phyloP scores from a whole-genome alignment of 2,888 invertebrate species.

The Gryllus longicercus region DNA sequence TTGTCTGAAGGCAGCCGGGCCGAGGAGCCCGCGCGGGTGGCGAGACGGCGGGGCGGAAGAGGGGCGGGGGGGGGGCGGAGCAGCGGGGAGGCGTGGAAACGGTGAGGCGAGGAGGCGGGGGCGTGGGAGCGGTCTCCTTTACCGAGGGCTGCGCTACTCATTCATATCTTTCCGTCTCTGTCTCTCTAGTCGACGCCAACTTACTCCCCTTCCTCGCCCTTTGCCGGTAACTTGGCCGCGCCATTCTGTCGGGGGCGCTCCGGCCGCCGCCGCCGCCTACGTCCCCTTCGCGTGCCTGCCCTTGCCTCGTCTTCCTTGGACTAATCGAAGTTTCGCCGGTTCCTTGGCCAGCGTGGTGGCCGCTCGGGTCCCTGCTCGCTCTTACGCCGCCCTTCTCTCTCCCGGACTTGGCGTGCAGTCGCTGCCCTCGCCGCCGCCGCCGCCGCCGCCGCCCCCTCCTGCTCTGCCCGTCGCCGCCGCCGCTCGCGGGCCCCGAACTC shows the following conservation, averaged over 20 bases:
- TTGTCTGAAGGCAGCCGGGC: not conserved
- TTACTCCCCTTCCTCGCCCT: not conserved
- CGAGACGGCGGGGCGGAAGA: too few species aligned
- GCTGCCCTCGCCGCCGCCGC: not conserved
- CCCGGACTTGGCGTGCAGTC: too few species aligned
- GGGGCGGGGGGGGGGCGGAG: too few species aligned
- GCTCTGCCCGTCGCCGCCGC: not conserved
- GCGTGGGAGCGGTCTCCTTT: conserved; percentile 3
- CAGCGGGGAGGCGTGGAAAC: too few species aligned
- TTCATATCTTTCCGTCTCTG: conserved; percentile 4
- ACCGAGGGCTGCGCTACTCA: conserved; percentile 8
- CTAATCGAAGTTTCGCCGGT: not conserved
- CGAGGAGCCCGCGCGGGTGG: too few species aligned
- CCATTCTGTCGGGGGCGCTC: conserved; percentile 11
- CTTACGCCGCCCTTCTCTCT: not conserved
- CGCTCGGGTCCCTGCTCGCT: not conserved
- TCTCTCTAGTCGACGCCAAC: conserved; percentile 1
- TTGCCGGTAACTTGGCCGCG: not conserved
- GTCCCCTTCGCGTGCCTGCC: conserved; percentile 9
- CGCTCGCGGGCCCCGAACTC: not conserved
- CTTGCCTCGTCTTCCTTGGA: not conserved
- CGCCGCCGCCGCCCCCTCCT: not conserved
- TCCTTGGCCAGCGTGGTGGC: not conserved
- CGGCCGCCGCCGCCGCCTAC: not conserved
- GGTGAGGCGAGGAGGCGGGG: not conserved